A percentile compares a stretch with the other conserved stretches of the same genome.
Conservation (phyloP, 2,797 vertebrate species). For the Muscicapa comitata region DNA sequence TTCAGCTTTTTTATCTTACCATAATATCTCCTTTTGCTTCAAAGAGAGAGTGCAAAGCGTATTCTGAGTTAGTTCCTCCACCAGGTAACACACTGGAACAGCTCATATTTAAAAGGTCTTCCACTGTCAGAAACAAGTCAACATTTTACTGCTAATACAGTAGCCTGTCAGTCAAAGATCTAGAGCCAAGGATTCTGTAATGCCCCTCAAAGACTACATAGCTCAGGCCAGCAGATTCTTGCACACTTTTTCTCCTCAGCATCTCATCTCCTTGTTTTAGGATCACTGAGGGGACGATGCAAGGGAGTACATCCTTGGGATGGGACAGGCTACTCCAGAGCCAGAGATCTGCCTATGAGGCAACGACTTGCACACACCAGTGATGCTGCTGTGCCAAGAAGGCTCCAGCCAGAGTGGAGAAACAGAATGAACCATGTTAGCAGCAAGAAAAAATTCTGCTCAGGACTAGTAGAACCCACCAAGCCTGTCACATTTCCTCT, state of each 20-base stretch:
- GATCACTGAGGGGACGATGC: neutral
- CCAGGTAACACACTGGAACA: constrained; percentile 88
- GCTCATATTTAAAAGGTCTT: constrained; percentile 86
- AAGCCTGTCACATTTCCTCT: neutral
- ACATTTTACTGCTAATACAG: constrained; percentile 29
- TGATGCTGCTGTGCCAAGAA: neutral
- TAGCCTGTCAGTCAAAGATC: neutral
- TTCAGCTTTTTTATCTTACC: constrained; percentile 77
- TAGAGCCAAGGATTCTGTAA: neutral
- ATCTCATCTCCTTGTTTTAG: neutral
- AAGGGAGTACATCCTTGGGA: neutral
- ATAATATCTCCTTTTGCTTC: constrained; percentile 88
- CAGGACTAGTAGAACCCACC: neutral
- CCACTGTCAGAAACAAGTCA: constrained; percentile 80
- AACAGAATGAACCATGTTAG: neutral
- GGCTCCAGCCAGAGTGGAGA: neutral
- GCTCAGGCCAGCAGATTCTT: neutral
- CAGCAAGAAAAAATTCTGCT: neutral
- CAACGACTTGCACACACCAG: neutral
- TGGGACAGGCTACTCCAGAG: neutral
- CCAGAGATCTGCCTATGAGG: neutral
- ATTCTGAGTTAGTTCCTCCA: constrained; percentile 86
- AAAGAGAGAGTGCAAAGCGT: constrained; percentile 87
- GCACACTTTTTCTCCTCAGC: neutral
- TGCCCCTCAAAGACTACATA: neutral